Evolutionary conservation across 2,797 vertebrate species (phyloP).

Genomic region (Notolabrus celidotus): DNA sequence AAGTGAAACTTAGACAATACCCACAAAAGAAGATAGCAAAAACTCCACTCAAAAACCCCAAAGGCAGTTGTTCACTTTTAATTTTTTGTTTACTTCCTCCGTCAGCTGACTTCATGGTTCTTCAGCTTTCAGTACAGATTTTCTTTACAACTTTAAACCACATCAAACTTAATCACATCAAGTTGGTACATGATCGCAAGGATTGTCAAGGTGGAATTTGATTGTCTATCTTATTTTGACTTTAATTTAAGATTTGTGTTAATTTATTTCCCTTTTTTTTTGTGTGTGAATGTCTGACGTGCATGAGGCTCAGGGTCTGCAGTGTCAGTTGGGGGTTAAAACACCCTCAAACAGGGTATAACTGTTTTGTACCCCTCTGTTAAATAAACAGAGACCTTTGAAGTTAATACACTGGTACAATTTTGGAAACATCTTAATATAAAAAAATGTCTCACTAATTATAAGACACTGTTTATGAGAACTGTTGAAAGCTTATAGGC

Average conservation of each 20-base stretch:
- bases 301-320: constrained; percentile 40
- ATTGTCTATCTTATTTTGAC: constrained; percentile 62
- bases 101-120: constrained; percentile 51
- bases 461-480: not conserved
- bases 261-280: constrained; percentile 70
- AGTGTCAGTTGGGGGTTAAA: constrained; percentile 30
- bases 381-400: constrained; percentile 16
- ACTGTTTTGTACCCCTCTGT: not conserved
- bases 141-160: constrained; percentile 25
- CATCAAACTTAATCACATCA: constrained; percentile 37
- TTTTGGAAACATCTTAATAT: constrained; percentile 4
- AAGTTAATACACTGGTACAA: constrained; percentile 4
- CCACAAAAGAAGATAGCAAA: constrained; percentile 51
- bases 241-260: constrained; percentile 70
- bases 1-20: constrained; percentile 68
- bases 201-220: constrained; percentile 81
- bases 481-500: not conserved
- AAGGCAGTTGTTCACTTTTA: constrained; percentile 27
- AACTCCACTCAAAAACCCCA: constrained; percentile 68
- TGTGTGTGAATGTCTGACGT: constrained; percentile 42
- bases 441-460: not conserved
- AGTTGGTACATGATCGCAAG: constrained; percentile 66
- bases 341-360: constrained; percentile 21
- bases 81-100: constrained; percentile 44
- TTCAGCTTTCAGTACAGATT: constrained; percentile 32